These are phyloP conservation scores for Austrolebias charrua DNA, from an alignment of 2,797 vertebrate species.

Conservation along the genomic window DNA sequence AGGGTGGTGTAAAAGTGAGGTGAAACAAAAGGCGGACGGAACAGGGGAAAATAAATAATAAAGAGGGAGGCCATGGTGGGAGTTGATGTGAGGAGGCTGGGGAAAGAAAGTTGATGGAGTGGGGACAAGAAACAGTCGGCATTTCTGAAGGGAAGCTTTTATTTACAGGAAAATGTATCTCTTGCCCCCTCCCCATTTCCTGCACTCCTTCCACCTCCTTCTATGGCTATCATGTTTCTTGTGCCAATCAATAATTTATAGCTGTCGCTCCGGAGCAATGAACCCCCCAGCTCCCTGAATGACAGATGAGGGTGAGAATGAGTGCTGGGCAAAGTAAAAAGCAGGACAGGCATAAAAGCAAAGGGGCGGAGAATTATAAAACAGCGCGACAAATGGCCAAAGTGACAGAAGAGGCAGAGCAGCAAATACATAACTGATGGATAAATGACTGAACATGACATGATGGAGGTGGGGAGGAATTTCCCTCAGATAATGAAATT, in stretches of 20 bases:
- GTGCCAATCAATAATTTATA: slow-evolving; percentile 76
- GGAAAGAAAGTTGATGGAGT: neutral
- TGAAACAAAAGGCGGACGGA: slow-evolving; percentile 6
- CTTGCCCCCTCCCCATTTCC: slow-evolving; percentile 13
- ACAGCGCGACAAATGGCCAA: slow-evolving; percentile 23
- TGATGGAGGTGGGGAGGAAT: slow-evolving; percentile 25
- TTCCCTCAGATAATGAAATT: slow-evolving; percentile 67
- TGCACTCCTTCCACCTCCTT: slow-evolving; percentile 34
- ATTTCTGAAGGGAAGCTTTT: slow-evolving; percentile 45
- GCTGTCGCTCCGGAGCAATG: slow-evolving; percentile 59
- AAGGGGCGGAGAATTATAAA: slow-evolving; percentile 28
- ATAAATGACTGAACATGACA: slow-evolving; percentile 33
- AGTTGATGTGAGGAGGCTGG: slow-evolving; percentile 4
- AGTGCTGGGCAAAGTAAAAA: slow-evolving; percentile 47
- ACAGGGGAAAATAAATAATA: neutral
- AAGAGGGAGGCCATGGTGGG: slow-evolving; percentile 1
- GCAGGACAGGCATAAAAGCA: slow-evolving; percentile 20
- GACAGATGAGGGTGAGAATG: slow-evolving; percentile 68
- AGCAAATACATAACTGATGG: slow-evolving; percentile 21
- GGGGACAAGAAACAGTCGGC: slow-evolving; percentile 7
- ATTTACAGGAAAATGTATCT: slow-evolving; percentile 28
- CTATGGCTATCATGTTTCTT: slow-evolving; percentile 70
- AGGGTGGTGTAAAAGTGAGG: slow-evolving; percentile 19
- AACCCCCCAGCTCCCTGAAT: slow-evolving; percentile 56
- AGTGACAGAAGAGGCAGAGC: slow-evolving; percentile 21